Percentiles rank a stretch among this genome's conserved stretches.
phyloP scores from a whole-genome alignment of 2,113 vertebrate species.

The Capreolus pygargus region DNA sequence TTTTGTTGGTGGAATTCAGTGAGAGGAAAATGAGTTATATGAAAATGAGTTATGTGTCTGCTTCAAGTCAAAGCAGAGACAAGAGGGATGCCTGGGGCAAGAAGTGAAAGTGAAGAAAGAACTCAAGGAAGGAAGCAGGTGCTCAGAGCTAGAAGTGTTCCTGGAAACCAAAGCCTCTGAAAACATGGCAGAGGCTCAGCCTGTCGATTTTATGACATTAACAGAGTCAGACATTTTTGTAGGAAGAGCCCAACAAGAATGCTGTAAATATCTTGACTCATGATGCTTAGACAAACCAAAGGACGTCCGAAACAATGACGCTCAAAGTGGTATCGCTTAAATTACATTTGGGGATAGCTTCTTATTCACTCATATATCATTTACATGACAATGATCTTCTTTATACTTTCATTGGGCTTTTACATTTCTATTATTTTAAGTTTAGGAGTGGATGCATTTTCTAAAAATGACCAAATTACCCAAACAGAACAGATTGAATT shows the following conservation, averaged over 20 bases:
- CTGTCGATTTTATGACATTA: neutral
- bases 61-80: neutral
- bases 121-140: neutral
- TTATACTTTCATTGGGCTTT: neutral
- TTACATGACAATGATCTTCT: neutral
- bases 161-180: neutral
- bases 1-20: neutral
- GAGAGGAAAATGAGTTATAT: neutral
- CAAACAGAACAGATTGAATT: constrained; percentile 54
- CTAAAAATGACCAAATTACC: constrained; percentile 26
- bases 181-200: neutral
- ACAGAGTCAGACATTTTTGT: neutral
- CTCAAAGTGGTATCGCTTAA: neutral
- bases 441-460: constrained; percentile 37
- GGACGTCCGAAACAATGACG: neutral
- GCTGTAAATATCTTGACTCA: neutral
- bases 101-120: neutral
- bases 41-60: neutral
- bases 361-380: neutral
- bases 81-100: neutral
- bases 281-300: neutral
- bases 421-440: constrained; percentile 18
- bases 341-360: neutral
- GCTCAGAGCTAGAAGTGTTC: neutral
- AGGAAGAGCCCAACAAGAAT: neutral